Evolutionary conservation across 2,113 vertebrate genomes (phyloP), one percentile per base, ranked within the genome.

Genomic region (Crotophaga sulcirostris): DNA sequence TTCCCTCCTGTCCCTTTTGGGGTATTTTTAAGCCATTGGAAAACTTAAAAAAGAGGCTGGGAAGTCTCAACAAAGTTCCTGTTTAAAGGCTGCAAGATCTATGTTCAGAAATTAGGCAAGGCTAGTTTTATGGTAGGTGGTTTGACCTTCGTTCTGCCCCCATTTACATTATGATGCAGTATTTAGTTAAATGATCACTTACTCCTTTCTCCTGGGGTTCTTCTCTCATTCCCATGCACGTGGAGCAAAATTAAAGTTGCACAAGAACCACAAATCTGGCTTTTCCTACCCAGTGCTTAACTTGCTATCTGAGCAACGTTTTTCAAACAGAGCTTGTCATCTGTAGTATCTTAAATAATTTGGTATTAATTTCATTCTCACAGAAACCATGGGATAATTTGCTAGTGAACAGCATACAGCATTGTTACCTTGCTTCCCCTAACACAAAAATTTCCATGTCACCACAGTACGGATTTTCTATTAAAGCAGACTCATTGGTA

Each of bases 141-240:
- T 59, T 70, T 90, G 85, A 94, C 88, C 85, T 84, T 72, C 5
- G 0, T 63, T 70, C 75, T 94, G 83, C 87, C 76, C 68, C 75
- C 90, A 78, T 78, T 86, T 80, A 67, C 68, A 68, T 84, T 88
- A 83, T 4, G 10, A 51, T 25, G 72, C 44, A 45, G 72, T 33
- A 55, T 93, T 95, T 90, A 86, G 87, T 88, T 93, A 94, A 96
- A 68, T 44, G 47, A 93, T 91, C 42, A 7, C 56, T 83, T 63
- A 23, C 52, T 95, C n/a, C 64, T 94, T 81, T 58, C 95, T 97
- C 95, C 90, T n/a, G 88, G 73, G 92, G 76, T 75, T 86, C 59
- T 77, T 68, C 72, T 56, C 79, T 97, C 75, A 16, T 91, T 89
- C 52, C 68, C 49, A 68, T 19, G 85, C 64, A 67, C 75, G 59